Conservation (phyloP, 2,797 vertebrate genomes). For the Neosilurus mollespiculum region DNA sequence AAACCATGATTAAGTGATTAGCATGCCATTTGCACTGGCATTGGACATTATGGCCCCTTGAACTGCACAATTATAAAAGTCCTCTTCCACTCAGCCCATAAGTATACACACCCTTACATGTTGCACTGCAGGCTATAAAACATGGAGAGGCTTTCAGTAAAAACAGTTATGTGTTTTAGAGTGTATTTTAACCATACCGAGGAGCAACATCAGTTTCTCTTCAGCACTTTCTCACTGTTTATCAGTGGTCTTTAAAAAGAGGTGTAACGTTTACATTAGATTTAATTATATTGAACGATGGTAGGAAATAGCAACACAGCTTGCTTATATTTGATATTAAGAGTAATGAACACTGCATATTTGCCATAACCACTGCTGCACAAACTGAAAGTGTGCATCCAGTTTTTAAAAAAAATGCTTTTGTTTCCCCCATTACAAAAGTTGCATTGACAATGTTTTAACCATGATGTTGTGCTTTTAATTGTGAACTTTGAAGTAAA, state of each 20-base stretch:
- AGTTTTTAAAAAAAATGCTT: constrained; percentile 12
- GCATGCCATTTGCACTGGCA: background rate
- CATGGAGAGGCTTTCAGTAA: constrained; percentile 1
- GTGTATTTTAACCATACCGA: constrained; percentile 22
- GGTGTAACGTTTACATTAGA: constrained; percentile 52
- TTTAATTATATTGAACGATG: constrained; percentile 22
- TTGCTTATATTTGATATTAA: constrained; percentile 24
- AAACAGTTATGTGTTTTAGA: background rate
- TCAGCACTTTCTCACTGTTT: constrained; percentile 70
- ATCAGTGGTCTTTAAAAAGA: constrained; percentile 44
- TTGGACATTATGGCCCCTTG: background rate
- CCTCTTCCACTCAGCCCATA: background rate
- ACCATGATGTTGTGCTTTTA: constrained; percentile 47
- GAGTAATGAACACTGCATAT: constrained; percentile 19
- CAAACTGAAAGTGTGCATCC: constrained; percentile 33
- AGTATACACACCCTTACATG: constrained; percentile 1
- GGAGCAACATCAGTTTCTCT: constrained; percentile 53
- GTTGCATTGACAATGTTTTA: constrained; percentile 48
- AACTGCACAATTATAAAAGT: background rate
- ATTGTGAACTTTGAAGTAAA: constrained; percentile 53
- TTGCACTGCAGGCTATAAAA: background rate
- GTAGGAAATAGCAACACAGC: background rate
- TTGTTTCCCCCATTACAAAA: constrained; percentile 30
- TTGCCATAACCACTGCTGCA: constrained; percentile 37
- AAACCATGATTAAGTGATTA: background rate